Evolutionary conservation across 2,797 vertebrate species (phyloP), one percentile per base, ranked within the genome.

Genomic region (Enteromius thamalakanensis): DNA sequence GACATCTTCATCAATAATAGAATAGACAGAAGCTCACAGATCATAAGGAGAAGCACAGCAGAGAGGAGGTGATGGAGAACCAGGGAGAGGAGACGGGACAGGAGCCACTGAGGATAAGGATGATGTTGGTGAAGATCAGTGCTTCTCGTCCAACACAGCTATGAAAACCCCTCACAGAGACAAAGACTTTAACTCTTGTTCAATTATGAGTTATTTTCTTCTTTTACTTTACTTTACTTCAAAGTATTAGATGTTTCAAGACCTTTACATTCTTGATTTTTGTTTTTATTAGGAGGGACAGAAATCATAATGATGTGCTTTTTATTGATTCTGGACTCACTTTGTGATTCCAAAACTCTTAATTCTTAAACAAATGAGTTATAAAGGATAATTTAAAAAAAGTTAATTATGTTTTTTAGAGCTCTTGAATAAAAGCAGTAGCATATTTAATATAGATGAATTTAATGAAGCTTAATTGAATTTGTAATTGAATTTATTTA

Each of bases 1-100:
- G 70, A 64, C 60, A 64, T 64, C 60, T 64, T 64, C 60, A 64
- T 64, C 65, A 40, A 68, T 68, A 68, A 68, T 68, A 68, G 34
- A 67, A 34, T 19, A 64, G 60, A 64, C 60, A 32, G 60, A 64
- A 32, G 6, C 60, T 64, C 60, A 64, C 4, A 32, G 60, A 32
- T 29, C 58, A 62, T 3, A 12, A 5, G 32, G 60, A 62, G 60
- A 26, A 62, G 60, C 5, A 62, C 60, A 62, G 60, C 12, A 62
- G 60, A 62, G 40, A 64, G 29, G 17, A 58, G 26, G 26, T 64
- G 29, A 34, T 51, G 51, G 45, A 55, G 42, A 58, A 40, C 42
- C 75, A 53, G 84, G 23, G 58, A 67, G 19, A 69, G 58, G 12
- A 34, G 3, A 76, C 8, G 21, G 8, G 34, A 60, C 9, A 4